Percentiles rank a stretch among this genome's conserved stretches.
Evolutionary conservation across 2,113 vertebrate species (phyloP).

Genomic region (Corvus hawaiiensis): DNA sequence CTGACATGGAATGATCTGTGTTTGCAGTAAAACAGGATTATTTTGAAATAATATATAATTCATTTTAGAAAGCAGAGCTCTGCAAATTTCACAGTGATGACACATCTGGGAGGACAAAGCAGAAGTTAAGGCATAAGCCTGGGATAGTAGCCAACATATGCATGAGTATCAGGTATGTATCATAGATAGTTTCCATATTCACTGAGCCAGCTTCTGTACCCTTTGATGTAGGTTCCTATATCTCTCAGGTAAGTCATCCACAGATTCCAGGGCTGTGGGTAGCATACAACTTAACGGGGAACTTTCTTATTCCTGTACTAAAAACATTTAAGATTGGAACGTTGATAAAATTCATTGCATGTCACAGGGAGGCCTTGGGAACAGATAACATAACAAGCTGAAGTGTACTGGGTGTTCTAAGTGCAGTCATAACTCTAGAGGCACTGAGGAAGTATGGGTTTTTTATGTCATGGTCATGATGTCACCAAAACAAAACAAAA

Average conservation of each 20-base stretch:
- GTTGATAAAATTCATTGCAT: not conserved
- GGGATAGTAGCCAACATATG: not conserved
- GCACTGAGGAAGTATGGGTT: not conserved
- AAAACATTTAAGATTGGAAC: not conserved
- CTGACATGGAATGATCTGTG: not conserved
- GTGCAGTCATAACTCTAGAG: not conserved
- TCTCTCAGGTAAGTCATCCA: not conserved
- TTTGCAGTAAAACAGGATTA: not conserved
- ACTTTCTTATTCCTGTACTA: not conserved
- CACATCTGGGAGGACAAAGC: conserved; percentile 20
- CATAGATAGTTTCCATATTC: not conserved
- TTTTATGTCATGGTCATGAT: not conserved
- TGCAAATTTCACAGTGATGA: not conserved
- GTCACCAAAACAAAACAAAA: not conserved
- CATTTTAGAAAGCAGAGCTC: not conserved
- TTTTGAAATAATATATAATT: not conserved
- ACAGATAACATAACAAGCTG: not conserved
- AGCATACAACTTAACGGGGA: not conserved
- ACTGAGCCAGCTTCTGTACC: not conserved
- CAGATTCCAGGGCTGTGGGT: not conserved
- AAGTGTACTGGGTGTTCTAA: not conserved
- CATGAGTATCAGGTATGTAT: not conserved
- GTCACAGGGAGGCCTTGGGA: not conserved
- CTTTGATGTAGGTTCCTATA: not conserved
- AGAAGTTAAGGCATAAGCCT: not conserved